Base-by-base conservation (phyloP, 2,888 invertebrate genomes). In the Neoscelio sp. region DNA sequence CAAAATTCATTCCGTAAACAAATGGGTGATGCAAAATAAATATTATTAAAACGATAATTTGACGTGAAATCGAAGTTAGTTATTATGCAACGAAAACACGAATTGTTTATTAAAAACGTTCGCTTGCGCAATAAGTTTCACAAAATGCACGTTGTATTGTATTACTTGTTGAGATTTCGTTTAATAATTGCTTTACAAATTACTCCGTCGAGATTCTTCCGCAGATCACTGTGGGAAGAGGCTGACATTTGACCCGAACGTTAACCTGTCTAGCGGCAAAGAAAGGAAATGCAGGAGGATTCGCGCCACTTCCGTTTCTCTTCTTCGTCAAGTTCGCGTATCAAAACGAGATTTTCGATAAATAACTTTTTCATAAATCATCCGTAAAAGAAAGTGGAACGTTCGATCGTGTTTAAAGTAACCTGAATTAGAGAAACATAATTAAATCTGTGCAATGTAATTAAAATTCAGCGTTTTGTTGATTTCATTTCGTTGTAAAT, bases 221-320 rank as follows among this genome's bases (percentile, higher is more conserved):
- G 35, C 44, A 12, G 42, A 67, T 65, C 58, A 40, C 15, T 75
- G 67, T 75, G 75, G 60, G 67, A 75, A 75, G 50, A 60, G 15
- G 35, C 58, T 75, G 75, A 67, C 75, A 75, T 75, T 75, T 75
- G 67, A 75, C 67, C 67, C 60, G 52, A 67, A 20, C 67, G 52
- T 67, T 75, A 58, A 65, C 50, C 74, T 17, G 44, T 46, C 58
- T 40, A 15, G 15, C 5, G 13, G 10, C 33, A 20, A 7, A 17
- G 30, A 50, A 60, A 52, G 28, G 52, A 44, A 60, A 40, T 18
- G 60, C 30, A 26, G 33, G 12, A 38, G 48, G 40, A 30, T 62
- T 33, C 28, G 38, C 28, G 30, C 54, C 64, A 64, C 73, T 73
- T 73, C 73, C 64, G 73, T 48, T 73, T 64, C 48, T 26, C 28